These are phyloP conservation scores for Pterois miles DNA, from an alignment of 2,797 vertebrate species.

Conservation along the genomic window DNA sequence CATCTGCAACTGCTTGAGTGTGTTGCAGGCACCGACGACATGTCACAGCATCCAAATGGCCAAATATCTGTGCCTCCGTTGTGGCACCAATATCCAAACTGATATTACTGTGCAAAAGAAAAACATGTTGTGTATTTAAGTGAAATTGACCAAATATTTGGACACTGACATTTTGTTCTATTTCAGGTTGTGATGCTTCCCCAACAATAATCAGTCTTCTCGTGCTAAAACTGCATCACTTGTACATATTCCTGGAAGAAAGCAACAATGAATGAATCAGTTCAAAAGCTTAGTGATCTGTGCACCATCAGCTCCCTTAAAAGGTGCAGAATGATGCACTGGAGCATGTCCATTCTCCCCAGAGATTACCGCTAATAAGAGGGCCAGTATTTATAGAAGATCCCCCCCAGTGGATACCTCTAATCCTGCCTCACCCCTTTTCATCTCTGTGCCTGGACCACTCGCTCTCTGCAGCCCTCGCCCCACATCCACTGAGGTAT, in stretches of 20 bases:
- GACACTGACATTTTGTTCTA: not conserved
- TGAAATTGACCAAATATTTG: not conserved
- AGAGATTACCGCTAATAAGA: constrained; percentile 84
- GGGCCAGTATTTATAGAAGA: constrained; percentile 87
- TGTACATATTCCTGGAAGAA: not conserved
- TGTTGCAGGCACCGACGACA: constrained; percentile 47
- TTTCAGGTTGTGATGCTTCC: not conserved
- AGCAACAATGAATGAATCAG: constrained; percentile 21
- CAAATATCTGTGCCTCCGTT: not conserved
- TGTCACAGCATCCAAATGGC: constrained; percentile 44
- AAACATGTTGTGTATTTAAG: not conserved
- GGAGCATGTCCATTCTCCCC: constrained; percentile 74
- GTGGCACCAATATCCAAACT: constrained; percentile 14
- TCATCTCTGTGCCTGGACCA: constrained; percentile 58
- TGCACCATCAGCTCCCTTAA: constrained; percentile 77
- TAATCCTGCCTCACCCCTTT: constrained; percentile 78
- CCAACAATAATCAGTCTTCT: not conserved
- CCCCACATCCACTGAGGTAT: constrained; percentile 53
- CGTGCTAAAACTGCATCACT: not conserved
- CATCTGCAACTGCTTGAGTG: constrained; percentile 74
- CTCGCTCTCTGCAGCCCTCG: constrained; percentile 43
- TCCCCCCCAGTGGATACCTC: constrained; percentile 73
- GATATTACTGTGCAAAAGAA: not conserved
- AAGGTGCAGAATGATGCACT: constrained; percentile 80
- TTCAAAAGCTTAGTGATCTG: constrained; percentile 35